Percentiles rank a stretch among this genome's conserved stretches.
These are phyloP conservation scores for Hermaeophaga mercurialis DNA, from an alignment of 2,888 invertebrate genomes.

Conservation along the genomic window DNA sequence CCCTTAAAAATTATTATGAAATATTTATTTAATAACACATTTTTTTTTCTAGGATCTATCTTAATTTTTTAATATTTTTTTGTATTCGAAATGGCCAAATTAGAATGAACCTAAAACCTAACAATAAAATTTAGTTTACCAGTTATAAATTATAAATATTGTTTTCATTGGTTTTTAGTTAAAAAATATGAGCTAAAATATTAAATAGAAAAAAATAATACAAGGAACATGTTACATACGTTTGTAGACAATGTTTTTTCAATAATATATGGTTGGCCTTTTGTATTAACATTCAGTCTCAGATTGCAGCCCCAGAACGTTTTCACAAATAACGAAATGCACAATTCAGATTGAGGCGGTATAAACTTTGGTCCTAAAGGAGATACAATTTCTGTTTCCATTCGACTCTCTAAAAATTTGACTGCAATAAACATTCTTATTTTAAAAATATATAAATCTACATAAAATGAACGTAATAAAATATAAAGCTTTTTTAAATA, in stretches of 20 bases:
- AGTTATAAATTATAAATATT: too few species aligned
- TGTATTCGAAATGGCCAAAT: too few species aligned
- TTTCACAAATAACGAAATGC: conserved; percentile 20
- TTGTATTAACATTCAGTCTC: neutral
- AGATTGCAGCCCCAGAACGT: neutral
- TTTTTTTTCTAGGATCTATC: neutral
- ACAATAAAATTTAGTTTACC: too few species aligned
- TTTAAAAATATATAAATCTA: neutral
- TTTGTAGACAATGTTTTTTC: too few species aligned
- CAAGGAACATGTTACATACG: too few species aligned
- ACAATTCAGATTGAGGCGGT: neutral
- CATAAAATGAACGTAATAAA: neutral
- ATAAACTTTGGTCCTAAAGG: neutral
- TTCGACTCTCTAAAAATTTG: conserved; percentile 1
- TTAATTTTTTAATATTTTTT: too few species aligned
- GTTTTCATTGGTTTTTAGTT: too few species aligned
- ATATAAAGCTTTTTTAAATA: neutral
- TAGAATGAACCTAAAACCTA: too few species aligned
- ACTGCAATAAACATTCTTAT: conserved; percentile 2
- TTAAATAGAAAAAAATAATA: too few species aligned
- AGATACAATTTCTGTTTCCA: neutral
- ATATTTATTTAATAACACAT: too few species aligned
- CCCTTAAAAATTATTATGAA: conserved; percentile 4
- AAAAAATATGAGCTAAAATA: too few species aligned
- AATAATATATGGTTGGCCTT: neutral